Conservation (phyloP, 2,888 invertebrate genomes). For the Griposia aprilina region DNA sequence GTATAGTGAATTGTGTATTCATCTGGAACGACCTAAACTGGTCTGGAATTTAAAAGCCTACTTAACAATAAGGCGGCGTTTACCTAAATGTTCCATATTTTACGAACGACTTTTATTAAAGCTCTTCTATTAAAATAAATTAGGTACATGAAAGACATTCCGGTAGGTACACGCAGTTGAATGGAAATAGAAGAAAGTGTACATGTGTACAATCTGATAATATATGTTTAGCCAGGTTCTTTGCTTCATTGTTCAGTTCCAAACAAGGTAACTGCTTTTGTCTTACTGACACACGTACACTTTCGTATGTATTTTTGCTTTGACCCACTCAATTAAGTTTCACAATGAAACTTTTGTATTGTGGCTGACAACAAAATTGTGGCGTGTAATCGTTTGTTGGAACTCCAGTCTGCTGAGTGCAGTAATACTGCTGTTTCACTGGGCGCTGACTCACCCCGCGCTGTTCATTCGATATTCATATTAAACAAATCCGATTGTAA, state of each 20-base stretch:
- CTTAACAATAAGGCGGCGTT: conserved; percentile 42
- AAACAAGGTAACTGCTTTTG: conserved; percentile 57
- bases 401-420: conserved; percentile 68
- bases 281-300: conserved; percentile 53
- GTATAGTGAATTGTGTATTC: conserved; percentile 55
- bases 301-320: conserved; percentile 63
- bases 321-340: conserved; percentile 71
- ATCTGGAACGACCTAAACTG: conserved; percentile 49
- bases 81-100: conserved; percentile 40
- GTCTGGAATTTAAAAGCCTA: conserved; percentile 53
- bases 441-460: conserved; percentile 74
- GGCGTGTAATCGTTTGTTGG: conserved; percentile 71
- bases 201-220: conserved; percentile 34
- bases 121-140: conserved; percentile 31
- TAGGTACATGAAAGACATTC: conserved; percentile 23
- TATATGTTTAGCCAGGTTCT: conserved; percentile 39
- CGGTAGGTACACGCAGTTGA: conserved; percentile 11
- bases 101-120: conserved; percentile 46
- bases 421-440: conserved; percentile 68
- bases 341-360: conserved; percentile 71
- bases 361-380: conserved; percentile 68
- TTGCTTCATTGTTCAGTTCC: conserved; percentile 43
- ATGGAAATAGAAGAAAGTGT: conserved; percentile 38
- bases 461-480: conserved; percentile 80
- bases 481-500: conserved; percentile 82